phyloP scores from a whole-genome alignment of 2,797 vertebrate genomes.

The Crypturellus tataupa region DNA sequence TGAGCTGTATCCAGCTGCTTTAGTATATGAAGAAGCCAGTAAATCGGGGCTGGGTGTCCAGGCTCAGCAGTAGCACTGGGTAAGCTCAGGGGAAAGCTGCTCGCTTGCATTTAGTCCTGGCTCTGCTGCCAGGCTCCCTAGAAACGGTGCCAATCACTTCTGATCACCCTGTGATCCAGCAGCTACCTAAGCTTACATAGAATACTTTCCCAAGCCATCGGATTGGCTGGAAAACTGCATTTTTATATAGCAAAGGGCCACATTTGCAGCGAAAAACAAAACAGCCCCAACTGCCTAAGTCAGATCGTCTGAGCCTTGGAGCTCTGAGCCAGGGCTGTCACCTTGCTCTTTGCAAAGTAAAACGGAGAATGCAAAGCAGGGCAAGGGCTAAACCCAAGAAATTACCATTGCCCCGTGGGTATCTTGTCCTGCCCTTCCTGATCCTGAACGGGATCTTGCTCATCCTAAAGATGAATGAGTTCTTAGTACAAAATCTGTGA shows the following conservation, averaged over 20 bases:
- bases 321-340: neutral
- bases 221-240: neutral
- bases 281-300: neutral
- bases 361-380: neutral
- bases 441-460: neutral
- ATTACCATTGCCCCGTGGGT: neutral
- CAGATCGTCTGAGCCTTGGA: neutral
- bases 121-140: neutral
- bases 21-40: conserved; percentile 57
- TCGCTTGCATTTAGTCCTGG: neutral
- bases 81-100: conserved; percentile 43
- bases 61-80: conserved; percentile 49
- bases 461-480: neutral
- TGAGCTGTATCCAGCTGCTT: conserved; percentile 51
- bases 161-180: neutral
- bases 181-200: conserved; percentile 9
- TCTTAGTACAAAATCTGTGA: neutral
- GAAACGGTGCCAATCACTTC: neutral
- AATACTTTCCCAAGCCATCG: conserved; percentile 6
- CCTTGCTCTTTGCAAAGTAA: neutral
- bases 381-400: neutral
- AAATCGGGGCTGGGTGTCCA: conserved; percentile 40
- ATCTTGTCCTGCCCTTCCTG: neutral
- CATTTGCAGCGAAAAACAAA: neutral
- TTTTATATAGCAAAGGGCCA: neutral